Conservation (phyloP, 2,888 invertebrate genomes). For the Acleris cristana region DNA sequence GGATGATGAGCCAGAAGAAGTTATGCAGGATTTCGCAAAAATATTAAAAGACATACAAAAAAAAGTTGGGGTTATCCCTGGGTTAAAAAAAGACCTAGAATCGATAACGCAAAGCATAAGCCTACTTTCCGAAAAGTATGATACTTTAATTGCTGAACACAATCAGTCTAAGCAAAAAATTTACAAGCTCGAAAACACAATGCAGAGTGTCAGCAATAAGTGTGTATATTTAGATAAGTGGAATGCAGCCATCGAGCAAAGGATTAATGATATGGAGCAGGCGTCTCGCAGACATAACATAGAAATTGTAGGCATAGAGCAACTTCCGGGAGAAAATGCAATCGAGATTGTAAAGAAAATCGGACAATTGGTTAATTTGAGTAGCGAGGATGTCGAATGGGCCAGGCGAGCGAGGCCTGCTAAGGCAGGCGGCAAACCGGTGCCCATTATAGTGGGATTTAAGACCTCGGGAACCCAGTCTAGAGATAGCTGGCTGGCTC, state of each 20-base stretch:
- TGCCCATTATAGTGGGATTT: not conserved
- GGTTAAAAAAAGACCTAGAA: no score
- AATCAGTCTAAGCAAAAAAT: no score
- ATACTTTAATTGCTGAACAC: not conserved
- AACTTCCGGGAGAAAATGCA: slow-evolving; percentile 26
- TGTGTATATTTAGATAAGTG: not conserved
- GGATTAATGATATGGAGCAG: slow-evolving; percentile 18
- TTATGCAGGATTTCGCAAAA: not conserved
- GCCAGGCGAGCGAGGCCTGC: no score
- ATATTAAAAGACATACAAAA: not conserved
- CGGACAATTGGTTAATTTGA: not conserved
- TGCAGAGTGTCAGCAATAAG: not conserved
- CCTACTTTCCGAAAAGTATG: not conserved
- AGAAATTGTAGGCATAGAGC: slow-evolving; percentile 31
- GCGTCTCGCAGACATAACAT: slow-evolving; percentile 25
- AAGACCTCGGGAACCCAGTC: not conserved
- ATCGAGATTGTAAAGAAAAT: slow-evolving; percentile 22
- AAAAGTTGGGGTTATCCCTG: not conserved
- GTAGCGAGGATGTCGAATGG: no score
- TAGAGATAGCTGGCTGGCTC: not conserved
- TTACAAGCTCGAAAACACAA: no score
- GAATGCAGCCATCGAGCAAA: slow-evolving; percentile 2
- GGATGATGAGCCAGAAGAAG: not conserved
- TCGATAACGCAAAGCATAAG: not conserved
- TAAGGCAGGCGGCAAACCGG: not conserved